Evolutionary conservation across 2,888 invertebrate genomes (phyloP).

Genomic region (Ptilodon capucinus): DNA sequence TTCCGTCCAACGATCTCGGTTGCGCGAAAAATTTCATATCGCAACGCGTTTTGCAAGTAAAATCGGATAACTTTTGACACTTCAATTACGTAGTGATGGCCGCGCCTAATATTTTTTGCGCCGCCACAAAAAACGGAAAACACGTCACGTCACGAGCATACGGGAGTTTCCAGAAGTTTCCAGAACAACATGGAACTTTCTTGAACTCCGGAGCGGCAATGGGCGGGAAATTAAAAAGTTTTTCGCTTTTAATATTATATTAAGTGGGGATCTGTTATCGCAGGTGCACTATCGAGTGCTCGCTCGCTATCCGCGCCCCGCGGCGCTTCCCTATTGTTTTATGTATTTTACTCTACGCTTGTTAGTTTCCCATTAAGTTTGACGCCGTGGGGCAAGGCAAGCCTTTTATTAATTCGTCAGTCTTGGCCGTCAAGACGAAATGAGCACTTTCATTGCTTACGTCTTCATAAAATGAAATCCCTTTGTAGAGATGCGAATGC

Average conservation of each 20-base stretch:
- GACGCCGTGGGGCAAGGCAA: constrained; percentile 48
- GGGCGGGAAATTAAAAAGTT: constrained; percentile 67
- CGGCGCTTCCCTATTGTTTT: constrained; percentile 54
- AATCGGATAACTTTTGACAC: constrained; percentile 83
- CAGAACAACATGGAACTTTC: constrained; percentile 69
- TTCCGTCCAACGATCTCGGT: constrained; percentile 69
- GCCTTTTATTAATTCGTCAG: constrained; percentile 59
- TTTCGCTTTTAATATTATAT: constrained; percentile 65
- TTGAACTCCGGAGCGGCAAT: constrained; percentile 58
- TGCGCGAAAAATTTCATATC: constrained; percentile 79
- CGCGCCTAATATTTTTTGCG: constrained; percentile 67
- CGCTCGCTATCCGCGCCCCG: constrained; percentile 31
- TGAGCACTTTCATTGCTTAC: constrained; percentile 41
- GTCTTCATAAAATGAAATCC: constrained; percentile 54
- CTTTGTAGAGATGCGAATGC: constrained; percentile 37
- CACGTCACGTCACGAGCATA: constrained; percentile 73
- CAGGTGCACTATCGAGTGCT: constrained; percentile 53
- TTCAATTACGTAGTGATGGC: constrained; percentile 80
- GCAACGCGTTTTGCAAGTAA: constrained; percentile 80
- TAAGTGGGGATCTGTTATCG: constrained; percentile 50
- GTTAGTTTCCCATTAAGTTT: constrained; percentile 65
- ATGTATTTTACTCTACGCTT: constrained; percentile 67
- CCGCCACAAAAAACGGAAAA: constrained; percentile 52
- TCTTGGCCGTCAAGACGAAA: constrained; percentile 44
- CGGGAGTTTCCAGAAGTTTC: constrained; percentile 65